Conservation (phyloP, 2,888 invertebrate genomes). For the Sabatieria punctata region DNA sequence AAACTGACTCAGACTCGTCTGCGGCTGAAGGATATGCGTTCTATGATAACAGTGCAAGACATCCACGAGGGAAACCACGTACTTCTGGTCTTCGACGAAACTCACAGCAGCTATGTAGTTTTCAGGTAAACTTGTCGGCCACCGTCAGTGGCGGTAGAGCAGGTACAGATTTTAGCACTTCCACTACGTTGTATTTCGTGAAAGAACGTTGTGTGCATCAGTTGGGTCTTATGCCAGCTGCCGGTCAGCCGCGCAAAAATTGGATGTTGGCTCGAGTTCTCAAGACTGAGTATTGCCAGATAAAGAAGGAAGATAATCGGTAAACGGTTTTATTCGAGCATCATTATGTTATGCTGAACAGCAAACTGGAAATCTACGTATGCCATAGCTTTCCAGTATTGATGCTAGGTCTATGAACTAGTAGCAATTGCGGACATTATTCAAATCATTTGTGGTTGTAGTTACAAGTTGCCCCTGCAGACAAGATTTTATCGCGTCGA, state of each 20-base stretch:
- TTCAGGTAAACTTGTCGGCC: background rate
- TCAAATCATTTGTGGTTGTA: too few relatives aligned
- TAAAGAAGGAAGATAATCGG: conserved; percentile 10
- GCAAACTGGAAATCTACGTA: too few relatives aligned
- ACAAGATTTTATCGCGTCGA: too few relatives aligned
- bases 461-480: too few relatives aligned
- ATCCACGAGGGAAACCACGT: background rate
- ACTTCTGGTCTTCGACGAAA: background rate
- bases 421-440: too few relatives aligned
- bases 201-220: background rate
- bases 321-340: too few relatives aligned
- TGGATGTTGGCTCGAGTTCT: background rate
- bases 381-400: too few relatives aligned
- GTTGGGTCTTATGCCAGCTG: background rate
- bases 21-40: background rate
- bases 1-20: background rate
- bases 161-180: background rate
- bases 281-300: conserved; percentile 6
- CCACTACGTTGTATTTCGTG: background rate
- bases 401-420: too few relatives aligned
- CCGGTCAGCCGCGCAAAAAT: background rate
- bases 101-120: background rate
- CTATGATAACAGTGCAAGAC: background rate
- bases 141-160: background rate
- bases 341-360: too few relatives aligned